A percentile compares a stretch with the other conserved stretches of the same genome.
These are phyloP conservation scores for Apis mellifera DNA, from an alignment of 1,140 invertebrate genomes.

Conservation along the genomic window DNA sequence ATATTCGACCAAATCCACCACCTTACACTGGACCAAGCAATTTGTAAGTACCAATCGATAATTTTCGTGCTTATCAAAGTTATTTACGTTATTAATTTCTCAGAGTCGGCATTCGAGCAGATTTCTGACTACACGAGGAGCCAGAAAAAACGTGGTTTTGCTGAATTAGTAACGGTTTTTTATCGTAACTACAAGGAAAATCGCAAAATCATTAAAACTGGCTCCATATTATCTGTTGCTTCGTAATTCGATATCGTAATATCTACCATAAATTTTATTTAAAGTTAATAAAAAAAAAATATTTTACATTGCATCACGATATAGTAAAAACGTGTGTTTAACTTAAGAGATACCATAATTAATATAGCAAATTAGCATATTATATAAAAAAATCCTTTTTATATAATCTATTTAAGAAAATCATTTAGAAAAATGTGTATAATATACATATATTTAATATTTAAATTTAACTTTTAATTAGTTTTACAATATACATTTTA, in stretches of 20 bases:
- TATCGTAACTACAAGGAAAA: conserved; percentile 9
- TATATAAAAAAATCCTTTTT: background rate
- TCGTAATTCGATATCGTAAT: background rate
- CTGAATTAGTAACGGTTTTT: conserved; percentile 61
- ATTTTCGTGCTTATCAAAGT: background rate
- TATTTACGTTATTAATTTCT: conserved; percentile 6
- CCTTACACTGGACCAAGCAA: conserved; percentile 76
- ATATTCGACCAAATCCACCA: conserved; percentile 79
- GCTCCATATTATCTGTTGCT: conserved; percentile 55
- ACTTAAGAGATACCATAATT: background rate
- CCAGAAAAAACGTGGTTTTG: conserved; percentile 80
- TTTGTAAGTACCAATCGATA: conserved; percentile 70
- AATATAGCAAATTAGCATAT: background rate
- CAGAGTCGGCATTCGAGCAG: conserved; percentile 69
- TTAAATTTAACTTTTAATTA: background rate
- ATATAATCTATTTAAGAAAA: background rate
- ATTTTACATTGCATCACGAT: background rate
- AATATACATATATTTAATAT: background rate
- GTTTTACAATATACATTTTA: background rate
- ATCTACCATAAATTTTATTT: background rate
- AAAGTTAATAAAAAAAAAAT: background rate
- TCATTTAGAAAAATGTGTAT: background rate
- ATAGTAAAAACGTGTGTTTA: background rate
- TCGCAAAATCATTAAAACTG: conserved; percentile 71
- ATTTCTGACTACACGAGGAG: conserved; percentile 81